phyloP scores from a whole-genome alignment of 2,797 vertebrate species.

The Peromyscus eremicus region DNA sequence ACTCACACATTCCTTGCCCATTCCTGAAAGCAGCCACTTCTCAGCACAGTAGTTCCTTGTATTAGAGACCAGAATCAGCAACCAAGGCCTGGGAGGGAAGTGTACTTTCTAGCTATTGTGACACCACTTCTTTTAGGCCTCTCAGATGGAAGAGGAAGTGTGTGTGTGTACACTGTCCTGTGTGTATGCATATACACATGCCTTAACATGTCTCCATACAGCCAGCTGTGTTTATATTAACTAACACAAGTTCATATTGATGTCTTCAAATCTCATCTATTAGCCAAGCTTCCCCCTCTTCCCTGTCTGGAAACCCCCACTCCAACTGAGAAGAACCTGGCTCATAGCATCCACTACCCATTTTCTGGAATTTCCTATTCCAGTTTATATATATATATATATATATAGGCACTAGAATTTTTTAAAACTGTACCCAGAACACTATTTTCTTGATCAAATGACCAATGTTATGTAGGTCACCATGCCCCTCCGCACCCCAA shows the following conservation, averaged over 20 bases:
- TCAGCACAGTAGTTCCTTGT: background rate
- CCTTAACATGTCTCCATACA: background rate
- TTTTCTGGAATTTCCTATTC: slow-evolving; percentile 9
- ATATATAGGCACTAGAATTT: background rate
- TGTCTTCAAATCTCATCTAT: background rate
- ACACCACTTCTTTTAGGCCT: background rate
- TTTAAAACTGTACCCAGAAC: background rate
- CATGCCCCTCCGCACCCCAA: background rate
- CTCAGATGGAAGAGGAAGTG: background rate
- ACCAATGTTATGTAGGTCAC: background rate
- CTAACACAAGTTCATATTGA: background rate
- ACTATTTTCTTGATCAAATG: slow-evolving; percentile 2
- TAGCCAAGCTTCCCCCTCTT: background rate
- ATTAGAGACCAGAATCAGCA: background rate
- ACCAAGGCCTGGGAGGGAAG: background rate
- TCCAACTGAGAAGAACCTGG: background rate
- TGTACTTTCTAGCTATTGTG: slow-evolving; percentile 19
- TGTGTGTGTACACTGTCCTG: background rate
- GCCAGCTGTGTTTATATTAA: slow-evolving; percentile 1
- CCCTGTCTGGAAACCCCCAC: background rate
- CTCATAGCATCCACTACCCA: background rate
- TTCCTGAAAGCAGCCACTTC: background rate
- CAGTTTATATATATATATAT: slow-evolving; percentile 7
- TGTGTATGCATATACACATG: background rate
- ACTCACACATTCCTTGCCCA: background rate